Conservation (phyloP, 2,888 invertebrate genomes). For the Ormyrus nitidulus region DNA sequence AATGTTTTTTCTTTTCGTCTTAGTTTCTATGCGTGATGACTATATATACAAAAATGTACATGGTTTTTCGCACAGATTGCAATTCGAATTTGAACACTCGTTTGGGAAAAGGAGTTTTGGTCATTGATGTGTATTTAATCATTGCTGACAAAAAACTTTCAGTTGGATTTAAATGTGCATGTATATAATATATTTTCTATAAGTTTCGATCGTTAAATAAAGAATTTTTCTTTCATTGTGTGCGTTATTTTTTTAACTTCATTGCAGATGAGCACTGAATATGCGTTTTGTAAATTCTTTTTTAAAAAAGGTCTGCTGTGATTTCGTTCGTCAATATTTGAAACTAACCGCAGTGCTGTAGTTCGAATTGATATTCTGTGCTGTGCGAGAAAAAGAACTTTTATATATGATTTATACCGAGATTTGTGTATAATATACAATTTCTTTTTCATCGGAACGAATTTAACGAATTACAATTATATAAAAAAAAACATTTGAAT, state of each 20-base stretch:
- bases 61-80: slow-evolving; percentile 16
- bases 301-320: too few relatives aligned
- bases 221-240: too few relatives aligned
- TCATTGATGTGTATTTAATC: too few relatives aligned
- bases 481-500: slow-evolving; percentile 12
- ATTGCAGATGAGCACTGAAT: too few relatives aligned
- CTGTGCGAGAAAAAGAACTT: slow-evolving; percentile 14
- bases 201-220: too few relatives aligned
- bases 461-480: slow-evolving; percentile 39
- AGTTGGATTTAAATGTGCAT: too few relatives aligned
- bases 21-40: slow-evolving; percentile 32
- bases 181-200: too few relatives aligned
- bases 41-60: slow-evolving; percentile 41
- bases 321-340: too few relatives aligned
- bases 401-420: slow-evolving; percentile 43
- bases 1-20: slow-evolving; percentile 25
- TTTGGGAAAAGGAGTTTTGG: too few relatives aligned
- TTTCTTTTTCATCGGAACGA: slow-evolving; percentile 43
- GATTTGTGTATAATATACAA: slow-evolving; percentile 44
- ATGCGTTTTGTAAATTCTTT: too few relatives aligned
- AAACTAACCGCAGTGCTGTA: background rate
- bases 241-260: too few relatives aligned
- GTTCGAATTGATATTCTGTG: slow-evolving; percentile 17
- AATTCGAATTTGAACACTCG: slow-evolving; percentile 24
- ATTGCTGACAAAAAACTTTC: too few relatives aligned